Evolutionary conservation across 2,888 invertebrate species (phyloP), one percentile per base, ranked within the genome.

Genomic region (Eudemis profundana): DNA sequence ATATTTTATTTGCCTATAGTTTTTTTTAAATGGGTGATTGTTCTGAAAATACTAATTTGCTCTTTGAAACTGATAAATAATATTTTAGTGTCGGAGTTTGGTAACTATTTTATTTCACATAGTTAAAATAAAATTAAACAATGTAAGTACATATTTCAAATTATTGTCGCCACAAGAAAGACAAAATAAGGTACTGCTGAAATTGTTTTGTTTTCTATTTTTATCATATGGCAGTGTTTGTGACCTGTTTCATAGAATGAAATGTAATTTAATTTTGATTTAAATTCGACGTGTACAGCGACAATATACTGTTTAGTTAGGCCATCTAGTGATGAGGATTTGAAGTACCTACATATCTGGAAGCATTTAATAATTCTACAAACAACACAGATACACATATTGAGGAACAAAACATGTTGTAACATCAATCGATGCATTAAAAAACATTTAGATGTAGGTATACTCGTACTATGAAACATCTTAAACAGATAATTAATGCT

Each of bases 201-300:
- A 10, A 15, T 17, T 14, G 42, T n/a, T 14, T 15, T 14, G 36
- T 68, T 56, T 29, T 29, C 47, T 61, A 38, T 63, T 67, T 53
- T 69, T 63, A 70, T 67, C 65, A 68, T 73, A 70, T 77, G 83
- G 82, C 84, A 84, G 81, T 82, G 78, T 74, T 44, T 51, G 42
- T 57, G 56, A 68, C 70, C 68, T 69, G 68, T 72, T 72, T 67
- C 23, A 17, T 47, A 50, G 40, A 49, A 19, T 44, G 17, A 49
- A 56, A 36, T 56, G 23, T 19, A 29, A 40, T 38, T 14, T 29
- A 33, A 42, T 50, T 57, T 51, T 23, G 15, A 8, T 17, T 27
- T 19, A 53, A 65, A 44, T 59, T 36, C 27, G 23, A 51, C 57
- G 36, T n/a, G n/a, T 53, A 46, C 15, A 59, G 19, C 14, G 36